Base-by-base conservation (phyloP, 2,888 invertebrate species). In the Eristalis pertinax region DNA sequence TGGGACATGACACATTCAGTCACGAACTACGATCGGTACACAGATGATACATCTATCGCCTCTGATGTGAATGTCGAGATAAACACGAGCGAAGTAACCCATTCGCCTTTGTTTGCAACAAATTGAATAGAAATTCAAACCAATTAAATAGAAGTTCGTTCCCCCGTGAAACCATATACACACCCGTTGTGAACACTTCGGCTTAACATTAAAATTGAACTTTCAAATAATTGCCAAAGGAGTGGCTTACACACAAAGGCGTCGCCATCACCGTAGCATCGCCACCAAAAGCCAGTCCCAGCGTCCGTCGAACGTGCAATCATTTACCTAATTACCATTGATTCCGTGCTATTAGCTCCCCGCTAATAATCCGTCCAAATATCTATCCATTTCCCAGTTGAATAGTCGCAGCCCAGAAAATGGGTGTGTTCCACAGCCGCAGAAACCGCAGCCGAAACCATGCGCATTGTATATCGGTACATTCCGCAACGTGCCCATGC, bases 241-340 rank as follows among this genome's bases (percentile, higher is more conserved):
- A 82, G 85, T 82, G 85, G 81, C 19, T 50, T 50, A 8, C 19
- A 5, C 50, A 50, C 19, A 50, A 50, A 50, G 50, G 50, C 50
- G 50, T 50, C 50, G 19, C 50, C 50, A 50, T 50, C n/a, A 2
- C n/a, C 8, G n/a, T 19, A 13, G 43, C 56, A 13, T 13, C 58
- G 24, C 70, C 29, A 22, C 24, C 10, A 13, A 13, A 67, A 50
- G 41, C 32, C 69, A 56, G 69, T 8, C 63, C 7, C 77, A 22
- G 26, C 50, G 76, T 50, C 72, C 63, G 15, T 5, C 32, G 76
- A 76, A 50, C 84, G 60, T 86, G 69, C 70, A 86, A 70, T 68
- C 41, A 77, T 82, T 86, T 82, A 65, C 64, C 74, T 86, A 86
- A 86, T 86, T 86, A 86, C 77, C 77, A 78, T 86, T 77, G 73